Conservation (phyloP, 2,113 vertebrate genomes). For the Piaya cayana region DNA sequence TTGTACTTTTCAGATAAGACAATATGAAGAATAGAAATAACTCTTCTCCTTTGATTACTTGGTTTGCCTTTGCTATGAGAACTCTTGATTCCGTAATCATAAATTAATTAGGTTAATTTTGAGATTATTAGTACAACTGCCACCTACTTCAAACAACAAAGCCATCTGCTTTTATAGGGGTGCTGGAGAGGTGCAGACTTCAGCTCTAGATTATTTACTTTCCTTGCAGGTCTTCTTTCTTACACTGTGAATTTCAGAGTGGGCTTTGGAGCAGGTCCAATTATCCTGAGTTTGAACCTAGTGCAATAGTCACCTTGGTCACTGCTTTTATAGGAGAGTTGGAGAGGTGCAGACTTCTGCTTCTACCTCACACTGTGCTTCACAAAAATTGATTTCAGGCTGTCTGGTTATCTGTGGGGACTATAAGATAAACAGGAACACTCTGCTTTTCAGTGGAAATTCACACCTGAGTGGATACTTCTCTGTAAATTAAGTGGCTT, state of each 20-base stretch:
- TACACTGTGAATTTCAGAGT: not conserved
- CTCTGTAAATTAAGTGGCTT: not conserved
- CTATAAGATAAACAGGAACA: not conserved
- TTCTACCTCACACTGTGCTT: not conserved
- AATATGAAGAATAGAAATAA: not conserved
- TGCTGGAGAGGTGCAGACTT: not conserved
- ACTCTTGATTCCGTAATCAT: not conserved
- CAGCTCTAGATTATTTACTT: not conserved
- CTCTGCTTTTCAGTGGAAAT: not conserved
- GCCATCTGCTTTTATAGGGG: not conserved
- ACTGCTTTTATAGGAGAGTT: not conserved
- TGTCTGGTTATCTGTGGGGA: not conserved
- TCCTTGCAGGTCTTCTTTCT: not conserved
- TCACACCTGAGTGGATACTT: not conserved
- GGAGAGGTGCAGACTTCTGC: not conserved
- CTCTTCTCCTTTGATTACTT: not conserved
- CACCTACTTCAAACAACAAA: not conserved
- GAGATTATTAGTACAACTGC: not conserved
- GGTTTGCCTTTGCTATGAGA: not conserved
- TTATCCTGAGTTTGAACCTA: not conserved
- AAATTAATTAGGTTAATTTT: not conserved
- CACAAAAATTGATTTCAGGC: not conserved
- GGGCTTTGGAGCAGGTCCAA: not conserved
- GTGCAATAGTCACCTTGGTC: not conserved
- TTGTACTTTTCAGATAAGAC: not conserved